A percentile compares a stretch with the other conserved stretches of the same genome.
These are phyloP conservation scores for Hylia prasina DNA, from an alignment of 2,113 vertebrate species.

Conservation along the genomic window DNA sequence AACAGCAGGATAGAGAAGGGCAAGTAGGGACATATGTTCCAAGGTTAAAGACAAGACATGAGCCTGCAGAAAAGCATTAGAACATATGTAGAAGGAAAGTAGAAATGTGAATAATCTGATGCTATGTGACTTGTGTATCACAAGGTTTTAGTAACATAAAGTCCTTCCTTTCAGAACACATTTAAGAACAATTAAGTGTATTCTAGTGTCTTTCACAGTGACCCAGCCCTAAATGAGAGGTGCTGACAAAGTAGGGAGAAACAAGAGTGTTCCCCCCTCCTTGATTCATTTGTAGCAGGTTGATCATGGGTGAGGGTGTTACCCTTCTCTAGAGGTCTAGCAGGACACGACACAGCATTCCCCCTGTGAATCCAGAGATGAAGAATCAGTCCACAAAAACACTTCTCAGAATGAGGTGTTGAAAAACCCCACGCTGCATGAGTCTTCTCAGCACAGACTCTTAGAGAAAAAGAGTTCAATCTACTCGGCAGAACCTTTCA, in stretches of 20 bases:
- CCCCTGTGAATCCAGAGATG: neutral
- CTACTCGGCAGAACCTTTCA: neutral
- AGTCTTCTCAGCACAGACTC: neutral
- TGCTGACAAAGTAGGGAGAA: neutral
- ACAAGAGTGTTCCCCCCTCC: neutral
- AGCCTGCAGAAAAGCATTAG: neutral
- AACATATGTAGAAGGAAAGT: neutral
- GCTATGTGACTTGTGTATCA: neutral
- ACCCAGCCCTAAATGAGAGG: neutral
- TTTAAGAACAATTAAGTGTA: neutral
- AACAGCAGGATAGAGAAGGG: neutral
- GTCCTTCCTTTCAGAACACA: neutral
- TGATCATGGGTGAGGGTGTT: neutral
- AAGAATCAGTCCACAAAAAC: neutral
- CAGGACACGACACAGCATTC: neutral
- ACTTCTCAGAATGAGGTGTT: neutral
- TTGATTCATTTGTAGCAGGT: fast-evolving
- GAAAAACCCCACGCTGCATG: neutral
- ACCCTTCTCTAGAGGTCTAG: fast-evolving
- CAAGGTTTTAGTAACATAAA: neutral
- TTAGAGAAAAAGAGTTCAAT: neutral
- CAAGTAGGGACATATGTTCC: neutral
- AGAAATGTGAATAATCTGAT: neutral
- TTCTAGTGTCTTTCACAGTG: neutral
- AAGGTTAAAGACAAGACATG: neutral